Base-by-base conservation (phyloP, 2,888 invertebrate species). In the Phania funesta region DNA sequence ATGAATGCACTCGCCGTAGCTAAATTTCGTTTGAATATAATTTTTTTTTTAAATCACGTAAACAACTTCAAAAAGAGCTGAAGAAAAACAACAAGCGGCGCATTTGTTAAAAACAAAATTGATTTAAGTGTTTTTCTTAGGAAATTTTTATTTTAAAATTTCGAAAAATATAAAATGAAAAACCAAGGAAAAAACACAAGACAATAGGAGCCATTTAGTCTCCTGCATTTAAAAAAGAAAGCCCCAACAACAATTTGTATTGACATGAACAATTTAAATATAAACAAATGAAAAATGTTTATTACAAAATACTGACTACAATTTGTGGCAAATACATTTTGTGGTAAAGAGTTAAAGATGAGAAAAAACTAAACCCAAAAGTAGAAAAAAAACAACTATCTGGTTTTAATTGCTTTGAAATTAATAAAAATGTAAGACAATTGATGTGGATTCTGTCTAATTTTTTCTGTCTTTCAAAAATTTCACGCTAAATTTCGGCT, bases 41-140 rank as follows among this genome's bases (percentile, higher is more conserved):
- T 77, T 81, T n/a, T n/a, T 81, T 70, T 82, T 70, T 78, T 65
- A 78, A 74, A 82, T 82, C 78, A 70, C 50, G 67, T 52, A 67
- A 65, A 52, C 44, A 44, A 22, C 29, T 22, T 26, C 9, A 35
- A 29, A 26, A 29, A 35, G 18, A 29, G 9, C 50, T 20, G 6
- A 50, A 9, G 26, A 35, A 67, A 71, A 41, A 29, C 22, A 64
- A 64, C n/a, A n/a, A n/a, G n/a, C n/a, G n/a, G 56, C 62, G 64
- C 73, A 73, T 56, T 64, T 54, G 20, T 62, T 56, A 35, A 52
- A 67, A 67, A 44, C 50, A 78, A 82, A 78, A 77, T 64, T 73
- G 64, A 58, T 74, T 78, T 74, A 82, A 82, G 82, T 82, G 82
- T 65, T 82, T 71, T 75, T 82, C 74, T 54, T 60, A 46, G 46